phyloP scores from a whole-genome alignment of 2,797 vertebrate species.

The Fringilla coelebs region DNA sequence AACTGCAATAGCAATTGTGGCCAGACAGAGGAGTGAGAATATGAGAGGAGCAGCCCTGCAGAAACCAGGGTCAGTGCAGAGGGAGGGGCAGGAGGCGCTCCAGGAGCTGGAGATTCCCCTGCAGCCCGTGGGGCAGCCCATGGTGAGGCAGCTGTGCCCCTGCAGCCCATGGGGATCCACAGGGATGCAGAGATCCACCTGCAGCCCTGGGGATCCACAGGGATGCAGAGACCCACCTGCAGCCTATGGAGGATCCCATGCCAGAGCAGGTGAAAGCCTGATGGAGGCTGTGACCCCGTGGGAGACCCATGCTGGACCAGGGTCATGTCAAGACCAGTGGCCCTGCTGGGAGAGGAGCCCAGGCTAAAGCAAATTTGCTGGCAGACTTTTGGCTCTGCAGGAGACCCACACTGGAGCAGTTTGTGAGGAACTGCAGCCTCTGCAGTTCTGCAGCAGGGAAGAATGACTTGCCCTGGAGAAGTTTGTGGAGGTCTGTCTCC shows the following conservation, averaged over 20 bases:
- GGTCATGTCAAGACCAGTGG: background rate
- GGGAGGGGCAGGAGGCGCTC: background rate
- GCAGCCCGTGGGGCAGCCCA: background rate
- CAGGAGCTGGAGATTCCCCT: background rate
- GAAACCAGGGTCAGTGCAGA: background rate
- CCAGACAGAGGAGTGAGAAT: background rate
- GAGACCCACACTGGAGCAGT: background rate
- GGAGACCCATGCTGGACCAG: rapidly evolving
- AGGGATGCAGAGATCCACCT: background rate
- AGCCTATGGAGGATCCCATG: rapidly evolving
- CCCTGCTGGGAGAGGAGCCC: background rate
- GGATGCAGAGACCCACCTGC: background rate
- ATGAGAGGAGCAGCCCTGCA: background rate
- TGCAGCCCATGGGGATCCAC: background rate
- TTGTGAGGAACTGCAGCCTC: background rate
- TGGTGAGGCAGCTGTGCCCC: background rate
- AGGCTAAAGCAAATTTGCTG: background rate
- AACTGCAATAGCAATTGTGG: background rate
- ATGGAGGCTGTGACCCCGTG: background rate
- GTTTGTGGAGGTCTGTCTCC: background rate
- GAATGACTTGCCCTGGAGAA: background rate
- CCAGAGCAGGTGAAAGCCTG: background rate
- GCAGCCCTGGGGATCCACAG: background rate
- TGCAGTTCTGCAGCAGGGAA: too few species aligned
- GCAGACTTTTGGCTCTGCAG: background rate